A percentile compares a stretch with the other conserved stretches of the same genome.
Evolutionary conservation across 2,797 vertebrate genomes (phyloP).

Genomic region (Melanotaenia trifasciata): DNA sequence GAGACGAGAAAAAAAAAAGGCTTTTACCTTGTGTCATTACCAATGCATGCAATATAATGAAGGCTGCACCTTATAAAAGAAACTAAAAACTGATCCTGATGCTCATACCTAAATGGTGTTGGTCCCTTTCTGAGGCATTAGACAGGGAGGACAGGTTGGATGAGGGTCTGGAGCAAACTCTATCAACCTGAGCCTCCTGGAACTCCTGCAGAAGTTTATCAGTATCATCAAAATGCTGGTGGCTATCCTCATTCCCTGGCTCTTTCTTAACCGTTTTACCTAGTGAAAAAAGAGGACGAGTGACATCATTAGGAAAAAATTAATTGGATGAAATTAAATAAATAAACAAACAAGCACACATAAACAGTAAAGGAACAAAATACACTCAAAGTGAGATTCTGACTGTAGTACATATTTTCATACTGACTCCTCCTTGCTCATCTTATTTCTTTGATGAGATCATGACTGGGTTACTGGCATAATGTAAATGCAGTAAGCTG

Average conservation of each 20-base stretch:
- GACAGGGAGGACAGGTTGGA: slow-evolving; percentile 97
- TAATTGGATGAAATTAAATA: neutral
- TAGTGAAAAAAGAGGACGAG: slow-evolving; percentile 48
- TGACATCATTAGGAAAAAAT: neutral
- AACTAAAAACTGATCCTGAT: slow-evolving; percentile 12
- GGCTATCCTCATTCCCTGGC: slow-evolving; percentile 90
- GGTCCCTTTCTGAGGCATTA: slow-evolving; percentile 94
- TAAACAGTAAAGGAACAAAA: neutral
- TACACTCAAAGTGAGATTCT: neutral
- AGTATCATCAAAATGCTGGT: slow-evolving; percentile 92
- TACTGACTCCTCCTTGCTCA: neutral
- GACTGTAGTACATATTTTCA: neutral
- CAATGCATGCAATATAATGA: neutral
- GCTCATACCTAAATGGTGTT: slow-evolving; percentile 90
- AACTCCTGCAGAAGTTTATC: slow-evolving; percentile 95
- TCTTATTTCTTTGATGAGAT: neutral
- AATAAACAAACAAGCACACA: neutral
- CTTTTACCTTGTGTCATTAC: slow-evolving; percentile 4
- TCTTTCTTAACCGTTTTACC: slow-evolving; percentile 95
- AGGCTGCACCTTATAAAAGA: neutral
- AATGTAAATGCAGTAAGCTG: neutral
- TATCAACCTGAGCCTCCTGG: slow-evolving; percentile 93
- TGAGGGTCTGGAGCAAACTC: slow-evolving; percentile 93
- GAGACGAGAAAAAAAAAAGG: slow-evolving; percentile 30
- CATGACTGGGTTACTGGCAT: neutral